Evolutionary conservation across 2,113 vertebrate genomes (phyloP), one percentile per base, ranked within the genome.

Genomic region (Columba janthina): DNA sequence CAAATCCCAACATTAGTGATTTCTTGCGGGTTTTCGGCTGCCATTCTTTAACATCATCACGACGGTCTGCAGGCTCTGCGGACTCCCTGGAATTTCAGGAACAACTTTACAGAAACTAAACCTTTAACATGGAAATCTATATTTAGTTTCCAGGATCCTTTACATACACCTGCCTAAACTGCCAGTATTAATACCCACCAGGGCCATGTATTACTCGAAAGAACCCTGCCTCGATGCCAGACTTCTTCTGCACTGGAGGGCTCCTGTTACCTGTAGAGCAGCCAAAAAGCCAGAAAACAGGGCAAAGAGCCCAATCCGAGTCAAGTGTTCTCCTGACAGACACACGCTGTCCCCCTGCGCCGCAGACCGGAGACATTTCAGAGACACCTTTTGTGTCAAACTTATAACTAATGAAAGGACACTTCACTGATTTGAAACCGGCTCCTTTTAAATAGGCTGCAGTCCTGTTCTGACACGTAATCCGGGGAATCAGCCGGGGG

Each of bases 261-360:
- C 76, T 70, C 76, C 67, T 81, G 3, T 90, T 75, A 87, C 76
- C 70, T 58, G 77, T 72, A 15, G 13, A 81, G 77, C 77, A 92
- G 76, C 90, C 93, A 95, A 77, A 90, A 92, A 84, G 69, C 34
- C 18, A 50, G 44, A 83, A 96, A 93, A 83, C 19, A 88, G 80
- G 90, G 88, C 91, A 95, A 70, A 25, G 28, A 85, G 80, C 84
- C 85, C 88, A 67, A 10, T 2, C 31, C 72, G 85, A 94, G 65
- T 66, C 82, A 67, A 89, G 66, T 42, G 56, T 20, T 62, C 72
- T 61, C 77, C 93, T 80, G 65, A 93, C 72, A 91, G 88, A 85
- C 85, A 85, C 86, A 62, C 0, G 50, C 92, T 88, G 75, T 3
- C 82, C 18, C 71, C 64, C 46, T 26, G 2, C 51, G 72, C 69